A percentile compares a stretch with the other conserved stretches of the same genome.
Conservation (phyloP, 2,888 invertebrate species). For the Carabus problematicus region DNA sequence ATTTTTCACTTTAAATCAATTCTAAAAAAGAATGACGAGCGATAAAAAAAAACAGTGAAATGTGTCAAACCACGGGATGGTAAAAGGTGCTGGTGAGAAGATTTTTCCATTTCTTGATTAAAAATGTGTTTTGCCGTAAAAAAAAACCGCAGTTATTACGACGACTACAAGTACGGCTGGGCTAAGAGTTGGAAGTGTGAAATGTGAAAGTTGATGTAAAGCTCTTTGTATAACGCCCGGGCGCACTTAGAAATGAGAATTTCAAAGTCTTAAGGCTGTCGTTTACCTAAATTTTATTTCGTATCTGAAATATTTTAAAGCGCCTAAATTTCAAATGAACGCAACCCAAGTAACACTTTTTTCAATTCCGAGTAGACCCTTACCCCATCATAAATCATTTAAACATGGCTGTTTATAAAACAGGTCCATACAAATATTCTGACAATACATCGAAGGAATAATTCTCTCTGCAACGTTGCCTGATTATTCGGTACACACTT, state of each 20-base stretch:
- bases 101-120: conserved; percentile 20
- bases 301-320: too few species aligned
- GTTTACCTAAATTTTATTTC: too few species aligned
- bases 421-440: too few species aligned
- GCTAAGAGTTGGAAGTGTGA: neutral
- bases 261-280: too few species aligned
- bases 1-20: conserved; percentile 7
- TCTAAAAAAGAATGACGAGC: neutral
- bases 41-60: neutral
- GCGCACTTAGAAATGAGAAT: conserved; percentile 9
- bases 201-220: conserved; percentile 4
- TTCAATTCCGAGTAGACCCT: too few species aligned
- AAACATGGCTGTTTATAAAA: too few species aligned
- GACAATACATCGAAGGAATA: too few species aligned
- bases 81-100: neutral
- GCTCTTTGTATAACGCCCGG: conserved; percentile 7
- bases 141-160: conserved; percentile 10
- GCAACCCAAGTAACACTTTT: too few species aligned
- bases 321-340: too few species aligned
- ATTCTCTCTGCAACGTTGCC: too few species aligned
- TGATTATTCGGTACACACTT: too few species aligned
- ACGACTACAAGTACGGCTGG: conserved; percentile 1
- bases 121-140: conserved; percentile 6
- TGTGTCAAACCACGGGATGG: neutral
- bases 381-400: too few species aligned